Conservation (phyloP, 1,140 invertebrate genomes). For the Oppia nitens region DNA sequence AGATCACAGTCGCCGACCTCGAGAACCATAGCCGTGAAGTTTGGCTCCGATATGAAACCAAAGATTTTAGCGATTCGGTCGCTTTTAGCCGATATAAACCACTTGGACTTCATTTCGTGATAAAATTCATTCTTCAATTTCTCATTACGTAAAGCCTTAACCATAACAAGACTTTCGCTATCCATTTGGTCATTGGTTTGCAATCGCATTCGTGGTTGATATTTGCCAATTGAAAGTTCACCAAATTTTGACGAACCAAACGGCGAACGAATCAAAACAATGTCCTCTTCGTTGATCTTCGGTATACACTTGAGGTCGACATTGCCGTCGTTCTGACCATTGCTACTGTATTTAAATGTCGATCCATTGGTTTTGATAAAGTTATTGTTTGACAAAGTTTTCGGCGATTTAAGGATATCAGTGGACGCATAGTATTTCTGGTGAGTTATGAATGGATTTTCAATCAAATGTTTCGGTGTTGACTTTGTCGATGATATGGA, state of each 20-base stretch:
- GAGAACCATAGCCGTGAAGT: slow-evolving; percentile 66
- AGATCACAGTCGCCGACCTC: slow-evolving; percentile 83
- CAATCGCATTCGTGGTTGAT: too few relatives aligned
- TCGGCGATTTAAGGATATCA: background rate
- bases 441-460: background rate
- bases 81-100: slow-evolving; percentile 1
- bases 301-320: background rate
- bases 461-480: background rate
- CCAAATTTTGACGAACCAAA: slow-evolving; percentile 11
- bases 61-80: slow-evolving; percentile 1
- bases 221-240: slow-evolving; percentile 6
- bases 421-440: background rate
- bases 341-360: too few relatives aligned
- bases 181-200: background rate
- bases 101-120: slow-evolving; percentile 5
- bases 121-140: background rate
- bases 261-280: background rate
- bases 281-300: background rate
- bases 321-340: too few relatives aligned
- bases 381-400: background rate
- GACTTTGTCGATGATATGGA: slow-evolving; percentile 7
- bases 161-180: slow-evolving; percentile 6
- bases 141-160: background rate
- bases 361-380: slow-evolving; percentile 1
- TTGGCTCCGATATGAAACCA: slow-evolving; percentile 37